These are phyloP conservation scores for Peromyscus leucopus DNA, from an alignment of 2,113 vertebrate species.

Conservation along the genomic window DNA sequence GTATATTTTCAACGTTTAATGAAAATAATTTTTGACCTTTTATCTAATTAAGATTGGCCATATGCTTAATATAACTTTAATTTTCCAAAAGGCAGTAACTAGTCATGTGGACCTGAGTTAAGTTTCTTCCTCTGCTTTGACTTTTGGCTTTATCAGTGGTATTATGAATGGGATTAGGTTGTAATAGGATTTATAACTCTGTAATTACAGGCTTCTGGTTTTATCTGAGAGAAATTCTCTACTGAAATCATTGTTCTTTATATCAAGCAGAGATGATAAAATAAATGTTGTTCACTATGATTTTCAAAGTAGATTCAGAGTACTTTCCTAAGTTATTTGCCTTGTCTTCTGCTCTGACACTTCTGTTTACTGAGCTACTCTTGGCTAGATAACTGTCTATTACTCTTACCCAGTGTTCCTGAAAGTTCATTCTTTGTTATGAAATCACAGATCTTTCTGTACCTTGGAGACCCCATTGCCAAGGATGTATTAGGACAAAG, in stretches of 20 bases:
- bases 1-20: neutral
- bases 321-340: neutral
- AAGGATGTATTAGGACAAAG: neutral
- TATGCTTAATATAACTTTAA: neutral
- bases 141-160: neutral
- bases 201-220: neutral
- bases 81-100: neutral
- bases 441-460: neutral
- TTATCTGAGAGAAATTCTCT: neutral
- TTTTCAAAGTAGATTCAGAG: too few relatives aligned
- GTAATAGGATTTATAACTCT: neutral
- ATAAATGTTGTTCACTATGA: too few relatives aligned
- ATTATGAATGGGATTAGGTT: neutral
- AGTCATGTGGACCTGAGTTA: neutral
- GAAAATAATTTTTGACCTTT: neutral
- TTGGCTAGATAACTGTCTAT: neutral
- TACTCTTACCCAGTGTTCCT: neutral
- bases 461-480: neutral
- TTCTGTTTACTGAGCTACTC: neutral
- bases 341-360: conserved; percentile 10
- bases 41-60: neutral
- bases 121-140: neutral
- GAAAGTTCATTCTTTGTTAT: neutral
- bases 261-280: too few relatives aligned
- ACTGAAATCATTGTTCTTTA: neutral